Conservation (phyloP, 2,888 invertebrate species). For the Epicampocera succincta region DNA sequence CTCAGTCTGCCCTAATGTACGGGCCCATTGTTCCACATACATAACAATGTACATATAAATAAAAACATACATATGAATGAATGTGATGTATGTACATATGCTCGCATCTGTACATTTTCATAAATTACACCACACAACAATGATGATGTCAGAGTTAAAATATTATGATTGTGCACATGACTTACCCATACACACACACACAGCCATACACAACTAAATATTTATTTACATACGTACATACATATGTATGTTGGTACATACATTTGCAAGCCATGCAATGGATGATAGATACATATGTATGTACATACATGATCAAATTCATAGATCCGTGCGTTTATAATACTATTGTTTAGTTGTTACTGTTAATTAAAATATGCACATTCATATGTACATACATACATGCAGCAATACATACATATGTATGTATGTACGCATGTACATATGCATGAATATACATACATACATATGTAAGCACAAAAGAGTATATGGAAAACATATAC, state of each 20-base stretch:
- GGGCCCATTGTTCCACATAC: no score
- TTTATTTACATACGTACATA: not conserved
- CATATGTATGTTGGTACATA: not conserved
- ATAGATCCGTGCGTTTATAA: not conserved
- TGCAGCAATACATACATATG: not conserved
- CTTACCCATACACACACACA: not conserved
- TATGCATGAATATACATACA: not conserved
- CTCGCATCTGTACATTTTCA: not conserved
- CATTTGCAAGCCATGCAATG: not conserved
- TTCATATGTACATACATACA: constrained; percentile 11
- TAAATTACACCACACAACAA: constrained; percentile 40
- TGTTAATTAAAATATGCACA: constrained; percentile 34
- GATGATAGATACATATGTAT: no score
- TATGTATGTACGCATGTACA: not conserved
- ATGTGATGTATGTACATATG: not conserved
- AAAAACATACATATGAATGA: not conserved
- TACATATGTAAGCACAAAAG: not conserved
- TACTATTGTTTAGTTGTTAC: constrained; percentile 38
- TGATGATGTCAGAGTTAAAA: constrained; percentile 67
- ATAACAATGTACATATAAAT: not conserved
- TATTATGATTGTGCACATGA: constrained; percentile 24
- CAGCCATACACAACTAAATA: no score
- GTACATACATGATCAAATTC: not conserved
- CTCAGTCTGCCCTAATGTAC: no score
- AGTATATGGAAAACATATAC: no score